Evolutionary conservation across 2,113 vertebrate genomes (phyloP).

Genomic region (Thunnus maccoyii): DNA sequence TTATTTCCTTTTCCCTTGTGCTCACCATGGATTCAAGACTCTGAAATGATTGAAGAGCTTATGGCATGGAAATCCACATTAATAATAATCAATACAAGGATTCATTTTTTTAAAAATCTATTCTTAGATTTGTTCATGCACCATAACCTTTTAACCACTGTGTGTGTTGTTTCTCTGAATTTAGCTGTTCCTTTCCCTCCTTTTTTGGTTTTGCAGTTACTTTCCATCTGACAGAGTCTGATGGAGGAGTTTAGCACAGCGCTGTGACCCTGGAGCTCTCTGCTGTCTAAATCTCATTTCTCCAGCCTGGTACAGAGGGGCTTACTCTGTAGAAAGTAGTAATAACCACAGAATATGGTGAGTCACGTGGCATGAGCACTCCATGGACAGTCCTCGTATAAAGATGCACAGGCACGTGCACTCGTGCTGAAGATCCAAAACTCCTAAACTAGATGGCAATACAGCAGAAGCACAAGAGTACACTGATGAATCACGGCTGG

Average conservation of each 20-base stretch:
- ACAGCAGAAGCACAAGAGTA: background rate
- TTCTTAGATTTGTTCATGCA: background rate
- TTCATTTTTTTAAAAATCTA: background rate
- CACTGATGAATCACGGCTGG: slow-evolving; percentile 3
- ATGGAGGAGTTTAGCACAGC: slow-evolving; percentile 37
- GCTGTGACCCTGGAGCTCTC: slow-evolving; percentile 55
- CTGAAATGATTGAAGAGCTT: slow-evolving; percentile 16
- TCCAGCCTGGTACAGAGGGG: slow-evolving; percentile 9
- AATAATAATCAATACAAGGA: slow-evolving; percentile 19
- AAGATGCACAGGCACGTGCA: slow-evolving; percentile 25
- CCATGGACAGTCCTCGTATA: slow-evolving; percentile 32
- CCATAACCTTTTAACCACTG: background rate
- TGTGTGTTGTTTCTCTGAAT: background rate
- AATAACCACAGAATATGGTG: slow-evolving; percentile 42
- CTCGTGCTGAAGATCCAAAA: background rate
- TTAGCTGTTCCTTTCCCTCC: background rate
- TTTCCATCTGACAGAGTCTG: slow-evolving; percentile 52
- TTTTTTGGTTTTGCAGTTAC: slow-evolving; percentile 7
- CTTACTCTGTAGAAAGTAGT: slow-evolving; percentile 41
- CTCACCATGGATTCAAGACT: slow-evolving; percentile 7
- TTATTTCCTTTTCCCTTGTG: slow-evolving; percentile 23
- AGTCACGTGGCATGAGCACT: slow-evolving; percentile 20
- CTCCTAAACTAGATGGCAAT: background rate
- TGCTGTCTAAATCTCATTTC: slow-evolving; percentile 68
- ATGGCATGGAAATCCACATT: slow-evolving; percentile 29